Evolutionary conservation across 1,140 invertebrate species (phyloP).

Genomic region (Dermatophagoides farinae): DNA sequence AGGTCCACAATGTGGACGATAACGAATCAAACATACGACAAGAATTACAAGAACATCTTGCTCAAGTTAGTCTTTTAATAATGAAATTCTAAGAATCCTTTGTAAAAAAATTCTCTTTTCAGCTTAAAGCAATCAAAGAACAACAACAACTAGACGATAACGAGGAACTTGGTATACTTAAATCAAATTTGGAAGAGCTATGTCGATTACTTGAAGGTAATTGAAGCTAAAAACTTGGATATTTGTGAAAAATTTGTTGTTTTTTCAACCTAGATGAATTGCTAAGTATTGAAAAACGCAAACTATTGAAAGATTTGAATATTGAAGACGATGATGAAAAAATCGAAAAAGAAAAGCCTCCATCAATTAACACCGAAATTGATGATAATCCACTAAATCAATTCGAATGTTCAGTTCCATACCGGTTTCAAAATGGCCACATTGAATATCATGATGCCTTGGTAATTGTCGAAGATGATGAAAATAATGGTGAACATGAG

Average conservation of each 20-base stretch:
- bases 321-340: neutral
- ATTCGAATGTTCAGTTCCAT: slow-evolving; percentile 8
- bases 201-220: neutral
- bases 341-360: neutral
- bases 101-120: neutral
- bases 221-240: no score
- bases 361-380: neutral
- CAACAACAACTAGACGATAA: neutral
- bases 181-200: neutral
- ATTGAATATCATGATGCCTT: slow-evolving; percentile 8
- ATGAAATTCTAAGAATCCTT: neutral
- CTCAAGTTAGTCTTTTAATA: neutral
- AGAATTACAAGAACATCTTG: neutral
- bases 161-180: neutral
- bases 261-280: neutral
- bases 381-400: neutral
- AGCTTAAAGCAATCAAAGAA: neutral
- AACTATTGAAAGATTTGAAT: neutral
- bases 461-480: neutral
- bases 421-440: neutral
- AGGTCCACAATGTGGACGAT: neutral
- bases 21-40: neutral
- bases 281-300: neutral
- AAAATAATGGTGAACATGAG: neutral
- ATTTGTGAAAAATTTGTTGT: no score